Evolutionary conservation across 2,113 vertebrate species (phyloP).

Genomic region (Micronisus gabar): DNA sequence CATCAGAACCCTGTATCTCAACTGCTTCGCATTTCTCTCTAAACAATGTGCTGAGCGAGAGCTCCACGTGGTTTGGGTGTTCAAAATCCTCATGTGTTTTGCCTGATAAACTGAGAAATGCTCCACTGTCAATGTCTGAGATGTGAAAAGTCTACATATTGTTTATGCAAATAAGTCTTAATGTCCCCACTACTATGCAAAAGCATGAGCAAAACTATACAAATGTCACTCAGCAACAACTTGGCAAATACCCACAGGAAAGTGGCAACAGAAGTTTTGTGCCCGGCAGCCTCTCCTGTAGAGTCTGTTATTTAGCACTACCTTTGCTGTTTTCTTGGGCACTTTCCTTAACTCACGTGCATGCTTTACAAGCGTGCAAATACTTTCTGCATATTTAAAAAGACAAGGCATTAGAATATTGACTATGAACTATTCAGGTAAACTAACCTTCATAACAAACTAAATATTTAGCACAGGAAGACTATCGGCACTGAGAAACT

Average conservation of each 20-base stretch:
- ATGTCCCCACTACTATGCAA: background rate
- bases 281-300: background rate
- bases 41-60: background rate
- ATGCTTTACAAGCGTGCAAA: background rate
- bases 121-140: background rate
- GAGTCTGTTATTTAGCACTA: background rate
- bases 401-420: background rate
- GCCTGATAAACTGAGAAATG: background rate
- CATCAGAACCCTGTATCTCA: constrained; percentile 12
- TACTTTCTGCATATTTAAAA: background rate
- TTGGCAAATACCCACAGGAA: background rate
- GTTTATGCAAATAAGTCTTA: constrained; percentile 11
- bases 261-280: background rate
- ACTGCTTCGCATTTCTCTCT: background rate
- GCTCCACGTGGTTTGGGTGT: background rate
- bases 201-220: background rate
- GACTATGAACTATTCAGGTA: background rate
- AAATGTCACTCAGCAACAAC: background rate
- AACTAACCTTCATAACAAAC: background rate
- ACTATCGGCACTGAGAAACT: background rate
- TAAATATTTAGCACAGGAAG: background rate
- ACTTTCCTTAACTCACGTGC: background rate
- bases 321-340: background rate
- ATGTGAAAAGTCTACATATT: background rate
- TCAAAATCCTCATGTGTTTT: background rate